phyloP scores from a whole-genome alignment of 2,888 invertebrate genomes.

The Cacoxenus indagator region DNA sequence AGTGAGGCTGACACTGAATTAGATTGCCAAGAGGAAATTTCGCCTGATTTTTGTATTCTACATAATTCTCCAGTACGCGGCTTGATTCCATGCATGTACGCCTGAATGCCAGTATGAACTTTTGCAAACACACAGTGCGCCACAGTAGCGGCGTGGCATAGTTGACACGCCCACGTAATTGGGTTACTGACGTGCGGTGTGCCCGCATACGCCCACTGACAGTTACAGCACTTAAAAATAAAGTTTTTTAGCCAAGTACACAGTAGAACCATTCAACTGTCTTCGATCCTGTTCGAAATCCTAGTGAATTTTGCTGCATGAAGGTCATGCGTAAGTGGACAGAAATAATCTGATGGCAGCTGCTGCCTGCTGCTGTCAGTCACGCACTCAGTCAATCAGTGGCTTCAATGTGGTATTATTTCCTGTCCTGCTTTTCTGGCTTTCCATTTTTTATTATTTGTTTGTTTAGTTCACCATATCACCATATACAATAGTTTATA shows the following conservation, averaged over 20 bases:
- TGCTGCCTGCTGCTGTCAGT: neutral
- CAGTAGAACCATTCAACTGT: neutral
- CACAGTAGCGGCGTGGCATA: too few relatives aligned
- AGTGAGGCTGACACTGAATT: neutral
- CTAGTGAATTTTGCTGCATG: neutral
- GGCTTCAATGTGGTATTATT: neutral
- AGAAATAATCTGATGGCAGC: neutral
- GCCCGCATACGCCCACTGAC: constrained; percentile 16
- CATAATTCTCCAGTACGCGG: neutral
- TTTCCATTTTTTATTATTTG: constrained; percentile 7
- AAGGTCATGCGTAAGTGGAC: constrained; percentile 2
- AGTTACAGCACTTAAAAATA: constrained; percentile 35
- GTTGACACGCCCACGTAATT: constrained; percentile 44
- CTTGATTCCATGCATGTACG: neutral
- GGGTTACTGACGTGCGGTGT: constrained; percentile 41
- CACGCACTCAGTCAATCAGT: neutral
- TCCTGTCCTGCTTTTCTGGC: neutral
- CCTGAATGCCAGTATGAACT: neutral
- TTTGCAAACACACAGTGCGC: neutral
- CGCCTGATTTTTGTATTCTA: neutral
- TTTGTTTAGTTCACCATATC: constrained; percentile 25
- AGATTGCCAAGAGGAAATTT: neutral
- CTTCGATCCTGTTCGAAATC: neutral
- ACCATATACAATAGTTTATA: too few relatives aligned
- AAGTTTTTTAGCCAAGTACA: constrained; percentile 33